phyloP scores from a whole-genome alignment of 2,797 vertebrate species.

The Sebastolobus alascanus region DNA sequence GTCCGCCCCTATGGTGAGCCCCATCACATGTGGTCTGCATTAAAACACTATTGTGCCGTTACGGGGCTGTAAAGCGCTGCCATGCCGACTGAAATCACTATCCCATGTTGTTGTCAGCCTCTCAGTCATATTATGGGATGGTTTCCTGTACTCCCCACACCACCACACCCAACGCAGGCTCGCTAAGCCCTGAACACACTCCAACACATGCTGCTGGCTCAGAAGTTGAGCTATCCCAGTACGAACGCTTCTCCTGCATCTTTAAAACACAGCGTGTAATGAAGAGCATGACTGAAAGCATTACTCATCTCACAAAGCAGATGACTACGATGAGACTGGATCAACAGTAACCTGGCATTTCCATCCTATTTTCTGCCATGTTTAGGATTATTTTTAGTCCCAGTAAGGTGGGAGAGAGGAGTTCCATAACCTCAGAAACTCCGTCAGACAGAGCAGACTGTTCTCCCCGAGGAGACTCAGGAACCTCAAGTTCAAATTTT shows the following conservation, averaged over 20 bases:
- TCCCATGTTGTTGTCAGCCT: slow-evolving; percentile 67
- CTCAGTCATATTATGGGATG: slow-evolving; percentile 58
- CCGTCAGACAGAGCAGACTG: no score
- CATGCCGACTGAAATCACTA: slow-evolving; percentile 62
- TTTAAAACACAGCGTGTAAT: background rate
- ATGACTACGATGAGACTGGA: background rate
- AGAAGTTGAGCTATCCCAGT: background rate
- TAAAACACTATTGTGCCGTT: slow-evolving; percentile 68
- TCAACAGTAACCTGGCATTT: background rate
- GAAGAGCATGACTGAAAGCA: background rate
- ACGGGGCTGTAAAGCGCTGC: slow-evolving; percentile 42
- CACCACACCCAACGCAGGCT: slow-evolving; percentile 46
- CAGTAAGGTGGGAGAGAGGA: background rate
- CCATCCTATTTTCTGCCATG: background rate
- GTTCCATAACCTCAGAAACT: background rate
- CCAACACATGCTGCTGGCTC: background rate
- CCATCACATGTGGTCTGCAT: slow-evolving; percentile 76
- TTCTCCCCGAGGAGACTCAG: no score
- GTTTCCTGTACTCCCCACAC: slow-evolving; percentile 11
- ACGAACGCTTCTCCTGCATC: background rate
- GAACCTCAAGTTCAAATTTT: no score
- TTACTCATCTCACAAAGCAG: background rate
- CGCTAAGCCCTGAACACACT: slow-evolving; percentile 27
- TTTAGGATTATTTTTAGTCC: background rate
- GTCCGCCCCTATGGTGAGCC: slow-evolving; percentile 40